These are phyloP conservation scores for Merops nubicus DNA, from an alignment of 2,113 vertebrate genomes.

Conservation along the genomic window DNA sequence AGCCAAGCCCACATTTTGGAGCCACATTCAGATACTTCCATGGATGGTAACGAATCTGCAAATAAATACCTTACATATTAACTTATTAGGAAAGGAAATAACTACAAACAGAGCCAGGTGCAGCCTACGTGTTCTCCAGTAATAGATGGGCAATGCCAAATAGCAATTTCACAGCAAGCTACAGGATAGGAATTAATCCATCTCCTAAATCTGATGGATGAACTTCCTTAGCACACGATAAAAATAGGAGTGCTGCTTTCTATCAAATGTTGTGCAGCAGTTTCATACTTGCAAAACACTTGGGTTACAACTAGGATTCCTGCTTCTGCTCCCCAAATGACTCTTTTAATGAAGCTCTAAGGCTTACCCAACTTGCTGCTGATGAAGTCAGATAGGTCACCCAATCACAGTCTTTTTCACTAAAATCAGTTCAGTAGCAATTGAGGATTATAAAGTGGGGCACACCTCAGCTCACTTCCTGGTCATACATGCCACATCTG, in stretches of 20 bases:
- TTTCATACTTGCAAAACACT: fast-evolving
- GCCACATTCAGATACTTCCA: neutral
- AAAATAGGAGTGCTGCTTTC: neutral
- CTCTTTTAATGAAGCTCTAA: neutral
- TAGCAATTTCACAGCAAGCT: neutral
- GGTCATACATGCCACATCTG: neutral
- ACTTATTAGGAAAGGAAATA: neutral
- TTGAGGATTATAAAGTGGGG: fast-evolving
- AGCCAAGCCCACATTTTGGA: neutral
- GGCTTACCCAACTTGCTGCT: neutral
- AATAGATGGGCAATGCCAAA: neutral
- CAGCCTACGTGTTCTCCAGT: neutral
- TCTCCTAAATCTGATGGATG: neutral
- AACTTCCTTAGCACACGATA: neutral
- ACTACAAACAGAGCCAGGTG: neutral
- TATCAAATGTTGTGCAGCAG: neutral
- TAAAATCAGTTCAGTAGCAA: neutral
- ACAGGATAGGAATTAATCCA: neutral
- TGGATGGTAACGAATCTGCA: neutral
- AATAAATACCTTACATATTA: neutral
- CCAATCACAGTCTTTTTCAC: fast-evolving
- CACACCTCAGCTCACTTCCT: neutral
- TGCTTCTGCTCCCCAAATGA: neutral
- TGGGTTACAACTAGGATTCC: too few species aligned
- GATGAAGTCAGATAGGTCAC: fast-evolving